These are phyloP conservation scores for Chlorospingus flavigularis DNA, from an alignment of 2,797 vertebrate genomes.

Conservation along the genomic window DNA sequence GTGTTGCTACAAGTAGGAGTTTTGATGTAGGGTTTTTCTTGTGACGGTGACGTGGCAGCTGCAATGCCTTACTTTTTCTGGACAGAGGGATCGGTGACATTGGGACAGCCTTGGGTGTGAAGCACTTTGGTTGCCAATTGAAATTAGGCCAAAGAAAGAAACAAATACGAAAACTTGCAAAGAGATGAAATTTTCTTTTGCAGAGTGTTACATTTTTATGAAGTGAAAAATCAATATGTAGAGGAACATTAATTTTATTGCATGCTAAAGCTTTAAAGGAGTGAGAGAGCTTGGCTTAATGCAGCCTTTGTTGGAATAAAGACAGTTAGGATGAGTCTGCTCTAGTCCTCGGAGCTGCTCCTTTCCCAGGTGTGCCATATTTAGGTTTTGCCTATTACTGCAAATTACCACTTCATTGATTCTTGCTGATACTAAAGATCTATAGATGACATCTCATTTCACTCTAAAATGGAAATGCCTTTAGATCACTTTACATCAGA, in stretches of 20 bases:
- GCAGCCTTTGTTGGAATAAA: slow-evolving; percentile 24
- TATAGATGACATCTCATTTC: slow-evolving; percentile 57
- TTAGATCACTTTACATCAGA: slow-evolving; percentile 14
- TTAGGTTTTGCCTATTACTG: slow-evolving; percentile 57
- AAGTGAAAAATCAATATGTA: slow-evolving; percentile 58
- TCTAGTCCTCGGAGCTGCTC: background rate
- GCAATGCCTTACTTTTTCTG: background rate
- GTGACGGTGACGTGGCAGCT: background rate
- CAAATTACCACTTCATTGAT: slow-evolving; percentile 53
- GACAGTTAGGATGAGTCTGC: background rate
- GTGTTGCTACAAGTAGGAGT: background rate
- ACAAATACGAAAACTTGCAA: slow-evolving; percentile 25
- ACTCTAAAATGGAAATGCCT: slow-evolving; percentile 36
- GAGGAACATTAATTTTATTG: slow-evolving; percentile 59
- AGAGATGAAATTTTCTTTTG: slow-evolving; percentile 46
- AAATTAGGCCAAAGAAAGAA: slow-evolving; percentile 29
- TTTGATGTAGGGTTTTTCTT: background rate
- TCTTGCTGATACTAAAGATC: slow-evolving; percentile 52
- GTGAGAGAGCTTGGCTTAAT: slow-evolving; percentile 16
- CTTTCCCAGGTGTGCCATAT: slow-evolving; percentile 59
- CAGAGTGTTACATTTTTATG: slow-evolving; percentile 40
- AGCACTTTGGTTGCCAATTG: background rate
- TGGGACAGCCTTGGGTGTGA: background rate
- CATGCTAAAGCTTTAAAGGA: slow-evolving; percentile 26
- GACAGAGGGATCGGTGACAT: background rate